phyloP scores from a whole-genome alignment of 53 echinoderm and acorn worm species.

The Mesocentrotus franciscanus region DNA sequence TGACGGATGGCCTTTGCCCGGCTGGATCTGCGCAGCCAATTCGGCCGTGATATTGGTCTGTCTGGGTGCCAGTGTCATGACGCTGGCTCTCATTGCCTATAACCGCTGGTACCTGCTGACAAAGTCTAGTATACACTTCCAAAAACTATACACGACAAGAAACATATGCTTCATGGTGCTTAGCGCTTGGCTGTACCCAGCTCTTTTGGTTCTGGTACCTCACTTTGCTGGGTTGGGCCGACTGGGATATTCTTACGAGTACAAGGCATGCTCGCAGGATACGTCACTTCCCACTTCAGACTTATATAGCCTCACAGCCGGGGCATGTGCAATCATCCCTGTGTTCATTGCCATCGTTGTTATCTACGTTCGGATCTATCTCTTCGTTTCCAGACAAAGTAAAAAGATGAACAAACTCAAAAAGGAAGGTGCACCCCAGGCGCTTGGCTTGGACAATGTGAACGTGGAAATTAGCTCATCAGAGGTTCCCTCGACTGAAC shows the following conservation, averaged over 20 bases:
- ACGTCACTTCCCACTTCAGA: slow-evolving; percentile 61
- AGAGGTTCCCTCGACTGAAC: background rate
- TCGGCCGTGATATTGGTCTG: slow-evolving; percentile 61
- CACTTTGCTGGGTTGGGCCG: slow-evolving; percentile 73
- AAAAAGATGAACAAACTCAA: slow-evolving; percentile 58
- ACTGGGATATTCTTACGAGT: slow-evolving; percentile 78
- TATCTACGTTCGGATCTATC: slow-evolving; percentile 74
- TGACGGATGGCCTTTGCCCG: slow-evolving; percentile 69
- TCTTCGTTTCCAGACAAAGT: slow-evolving; percentile 69
- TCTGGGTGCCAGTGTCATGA: slow-evolving; percentile 59
- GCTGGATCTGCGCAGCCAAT: slow-evolving; percentile 58
- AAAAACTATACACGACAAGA: slow-evolving; percentile 60
- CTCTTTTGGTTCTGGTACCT: slow-evolving; percentile 66
- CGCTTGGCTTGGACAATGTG: background rate
- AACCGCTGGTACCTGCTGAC: slow-evolving; percentile 67
- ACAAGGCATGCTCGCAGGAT: slow-evolving; percentile 74
- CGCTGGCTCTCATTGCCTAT: slow-evolving; percentile 69
- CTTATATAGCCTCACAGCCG: slow-evolving; percentile 68
- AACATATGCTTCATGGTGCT: slow-evolving; percentile 70
- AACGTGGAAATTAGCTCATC: background rate
- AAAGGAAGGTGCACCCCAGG: slow-evolving; percentile 10
- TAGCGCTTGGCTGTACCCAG: slow-evolving; percentile 70
- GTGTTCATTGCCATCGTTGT: slow-evolving; percentile 65
- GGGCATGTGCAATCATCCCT: slow-evolving; percentile 67
- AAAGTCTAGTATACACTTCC: slow-evolving; percentile 16